Evolutionary conservation across 2,888 invertebrate genomes (phyloP), one percentile per base, ranked within the genome.

Genomic region (Hoplodrina blanda): DNA sequence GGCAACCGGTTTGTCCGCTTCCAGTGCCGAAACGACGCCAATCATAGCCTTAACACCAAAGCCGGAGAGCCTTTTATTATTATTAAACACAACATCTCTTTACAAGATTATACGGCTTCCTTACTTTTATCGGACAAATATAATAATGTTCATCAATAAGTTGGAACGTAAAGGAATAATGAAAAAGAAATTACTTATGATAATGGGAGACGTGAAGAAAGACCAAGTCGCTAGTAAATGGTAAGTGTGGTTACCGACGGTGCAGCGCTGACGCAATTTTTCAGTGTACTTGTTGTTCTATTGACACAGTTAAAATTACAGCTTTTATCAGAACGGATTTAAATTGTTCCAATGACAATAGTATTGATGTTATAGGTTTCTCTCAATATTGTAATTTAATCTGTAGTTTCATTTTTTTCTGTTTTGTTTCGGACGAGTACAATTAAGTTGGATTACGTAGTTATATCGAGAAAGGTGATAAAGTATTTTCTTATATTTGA

Each of bases 1-100:
- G 82, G 78, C 76, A 91, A 95, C 95, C 94, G 94, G 95, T 95
- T 89, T 83, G 83, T 88, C 92, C 85, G 86, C 92, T 91, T 87
- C 87, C 88, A 88, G 87, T 89, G 87, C 90, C 92, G 89, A 91
- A 91, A 89, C 89, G 87, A 90, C 92, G 87, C 91, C 90, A 91
- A 91, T 91, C 91, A 88, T 88, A 89, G 88, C 87, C 87, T 90
- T 90, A 91, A 89, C 87, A 86, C 89, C 83, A 90, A 85, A 84
- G 85, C 77, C 85, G 73, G 81, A 84, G 84, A 86, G 78, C 73
- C 71, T 82, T 80, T 76, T 83, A 82, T 78, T 72, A 80, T 71
- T 73, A 67, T 49, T 63, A 66, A 72, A 78, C 69, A 67, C 74
- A 75, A 61, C 50, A 77, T 70, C 68, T 76, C 57, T 73, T 66